phyloP scores from a whole-genome alignment of 2,888 invertebrate genomes.

The Aricia artaxerxes region DNA sequence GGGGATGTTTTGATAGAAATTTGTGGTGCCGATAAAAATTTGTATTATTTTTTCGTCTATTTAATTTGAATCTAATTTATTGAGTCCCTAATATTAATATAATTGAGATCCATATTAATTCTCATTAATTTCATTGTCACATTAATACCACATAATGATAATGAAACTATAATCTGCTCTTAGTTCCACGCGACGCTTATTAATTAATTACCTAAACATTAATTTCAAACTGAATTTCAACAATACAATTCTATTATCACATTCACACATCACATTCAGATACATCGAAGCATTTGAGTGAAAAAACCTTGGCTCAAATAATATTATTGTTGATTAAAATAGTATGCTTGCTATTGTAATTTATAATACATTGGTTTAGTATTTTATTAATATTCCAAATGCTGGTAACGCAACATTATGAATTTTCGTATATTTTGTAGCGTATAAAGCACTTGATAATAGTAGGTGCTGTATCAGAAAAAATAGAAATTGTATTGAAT shows the following conservation, averaged over 20 bases:
- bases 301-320: neutral
- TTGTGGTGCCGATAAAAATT: too few relatives aligned
- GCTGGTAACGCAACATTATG: neutral
- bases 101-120: neutral
- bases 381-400: neutral
- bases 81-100: neutral
- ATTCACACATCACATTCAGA: neutral
- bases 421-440: neutral
- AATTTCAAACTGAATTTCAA: neutral
- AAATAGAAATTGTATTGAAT: too few relatives aligned
- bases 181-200: conserved; percentile 2
- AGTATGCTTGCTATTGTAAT: neutral
- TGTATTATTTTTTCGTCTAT: too few relatives aligned
- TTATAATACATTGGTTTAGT: neutral
- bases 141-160: conserved; percentile 17
- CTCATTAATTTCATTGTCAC: conserved; percentile 8
- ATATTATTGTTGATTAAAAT: neutral
- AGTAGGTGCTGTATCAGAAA: too few relatives aligned
- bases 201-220: conserved; percentile 19
- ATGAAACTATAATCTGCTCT: conserved; percentile 21
- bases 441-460: too few relatives aligned
- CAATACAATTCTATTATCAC: neutral
- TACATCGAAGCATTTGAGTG: neutral
- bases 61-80: too few relatives aligned
- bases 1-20: too few relatives aligned